These are phyloP conservation scores for Oenanthe oenanthe DNA, from an alignment of 2,113 vertebrate genomes.

Conservation along the genomic window DNA sequence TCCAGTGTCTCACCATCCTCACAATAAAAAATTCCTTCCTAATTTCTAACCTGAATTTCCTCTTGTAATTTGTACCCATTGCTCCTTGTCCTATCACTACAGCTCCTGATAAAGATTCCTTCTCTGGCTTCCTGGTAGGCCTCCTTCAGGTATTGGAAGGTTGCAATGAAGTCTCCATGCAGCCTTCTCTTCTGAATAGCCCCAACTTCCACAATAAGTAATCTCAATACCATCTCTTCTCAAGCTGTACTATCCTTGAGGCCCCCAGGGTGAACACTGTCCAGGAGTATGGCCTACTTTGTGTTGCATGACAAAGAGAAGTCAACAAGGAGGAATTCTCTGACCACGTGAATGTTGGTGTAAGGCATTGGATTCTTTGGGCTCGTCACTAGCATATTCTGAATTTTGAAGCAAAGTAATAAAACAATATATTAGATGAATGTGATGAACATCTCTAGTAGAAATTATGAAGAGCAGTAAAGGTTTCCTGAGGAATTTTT, in stretches of 20 bases:
- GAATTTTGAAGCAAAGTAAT: not conserved
- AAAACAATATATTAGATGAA: not conserved
- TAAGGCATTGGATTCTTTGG: not conserved
- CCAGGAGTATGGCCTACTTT: not conserved
- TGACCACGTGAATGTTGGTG: not conserved
- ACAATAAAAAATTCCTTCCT: not conserved
- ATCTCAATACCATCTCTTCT: not conserved
- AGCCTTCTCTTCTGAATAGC: not conserved
- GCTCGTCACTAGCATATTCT: not conserved
- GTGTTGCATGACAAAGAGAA: not conserved
- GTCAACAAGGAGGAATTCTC: not conserved
- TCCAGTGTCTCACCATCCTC: not conserved
- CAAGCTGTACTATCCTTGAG: not conserved
- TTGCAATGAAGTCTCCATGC: accelerated
- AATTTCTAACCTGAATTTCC: not conserved
- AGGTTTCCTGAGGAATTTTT: not conserved
- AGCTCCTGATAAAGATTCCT: not conserved
- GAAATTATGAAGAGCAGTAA: not conserved
- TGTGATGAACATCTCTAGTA: not conserved
- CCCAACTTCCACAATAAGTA: not conserved
- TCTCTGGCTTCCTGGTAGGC: not conserved
- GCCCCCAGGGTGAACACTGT: not conserved
- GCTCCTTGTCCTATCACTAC: not conserved
- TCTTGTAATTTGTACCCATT: not conserved
- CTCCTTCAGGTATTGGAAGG: not conserved